Base-by-base conservation (phyloP, 2,888 invertebrate species). In the Mechanitis messenoides region DNA sequence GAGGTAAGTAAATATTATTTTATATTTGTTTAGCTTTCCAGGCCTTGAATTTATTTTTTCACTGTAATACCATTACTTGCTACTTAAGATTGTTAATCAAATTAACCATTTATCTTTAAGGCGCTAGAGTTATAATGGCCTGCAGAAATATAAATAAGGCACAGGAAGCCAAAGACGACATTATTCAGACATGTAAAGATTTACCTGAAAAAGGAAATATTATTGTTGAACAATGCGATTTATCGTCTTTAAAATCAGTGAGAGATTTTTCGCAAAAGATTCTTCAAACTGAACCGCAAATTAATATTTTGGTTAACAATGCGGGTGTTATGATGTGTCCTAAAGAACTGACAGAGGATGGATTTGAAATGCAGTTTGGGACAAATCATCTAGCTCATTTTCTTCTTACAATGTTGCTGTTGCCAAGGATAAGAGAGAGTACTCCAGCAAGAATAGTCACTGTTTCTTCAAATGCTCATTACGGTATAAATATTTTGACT, bases 261-360 rank as follows among this genome's bases (percentile, higher is more conserved):
- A 75, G 92, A 47, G 87, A 91, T 61, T 94, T 93, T 72, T 92
- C 92, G 11, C 80, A 89, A 64, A 81, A 77, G 58, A 75, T 92
- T n/a, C 65, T 92, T 31, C 83, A 91, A 42, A 91, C 89, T 0
- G 93, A 94, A 80, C 72, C 85, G 0, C 87, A 90, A 62, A 88
- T 94, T 5, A 91, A 94, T 71, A 85, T 94, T 59, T 84, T 94
- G 2, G 91, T 94, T 1, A 94, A 94, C 71, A 94, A 94, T 79
- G 94, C 94, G 4, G 95, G 95, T 0, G 90, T 95, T 1, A 94
- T 94, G 94, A 91, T 92, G 84, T 93, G 93, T 67, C 94, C 94
- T 0, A 90, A 92, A 61, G 81, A 88, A 1, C 84, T 91, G 64
- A 94, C 94, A 0, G 92, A 91, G 57, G 94, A 95, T 74, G 94